Percentiles rank a stretch among this genome's conserved stretches.
These are phyloP conservation scores for Stenopsyche tienmushanensis DNA, from an alignment of 1,140 invertebrate species.

Conservation along the genomic window DNA sequence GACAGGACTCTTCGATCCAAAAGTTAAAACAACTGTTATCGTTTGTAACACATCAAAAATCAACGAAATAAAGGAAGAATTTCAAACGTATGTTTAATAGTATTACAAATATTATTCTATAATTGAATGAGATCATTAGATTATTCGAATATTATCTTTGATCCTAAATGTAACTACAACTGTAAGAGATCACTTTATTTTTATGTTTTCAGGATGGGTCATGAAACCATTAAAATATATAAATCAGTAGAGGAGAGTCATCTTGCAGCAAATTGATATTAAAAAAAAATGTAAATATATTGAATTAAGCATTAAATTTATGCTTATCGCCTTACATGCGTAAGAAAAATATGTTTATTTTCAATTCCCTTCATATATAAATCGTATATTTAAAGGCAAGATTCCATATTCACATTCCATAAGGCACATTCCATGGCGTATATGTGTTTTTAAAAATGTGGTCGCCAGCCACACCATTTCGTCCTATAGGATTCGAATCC, in stretches of 20 bases:
- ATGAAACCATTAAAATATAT: conserved; percentile 51
- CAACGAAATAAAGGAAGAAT: conserved; percentile 62
- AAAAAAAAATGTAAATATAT: too few relatives aligned
- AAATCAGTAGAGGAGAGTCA: conserved; percentile 58
- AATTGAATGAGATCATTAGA: neutral
- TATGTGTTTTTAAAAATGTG: too few relatives aligned
- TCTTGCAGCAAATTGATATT: too few relatives aligned
- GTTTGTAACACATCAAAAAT: conserved; percentile 79
- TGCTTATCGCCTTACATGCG: too few relatives aligned
- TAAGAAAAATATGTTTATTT: too few relatives aligned
- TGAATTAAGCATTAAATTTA: too few relatives aligned
- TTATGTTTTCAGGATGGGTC: conserved; percentile 51
- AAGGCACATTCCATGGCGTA: too few relatives aligned
- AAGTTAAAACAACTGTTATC: conserved; percentile 63
- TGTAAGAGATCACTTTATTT: conserved; percentile 13
- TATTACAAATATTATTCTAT: neutral
- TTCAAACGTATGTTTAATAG: conserved; percentile 64
- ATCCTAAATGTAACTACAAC: neutral
- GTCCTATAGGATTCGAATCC: too few relatives aligned
- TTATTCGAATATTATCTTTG: neutral
- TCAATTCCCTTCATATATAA: too few relatives aligned
- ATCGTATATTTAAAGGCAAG: too few relatives aligned
- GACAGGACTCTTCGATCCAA: conserved; percentile 63
- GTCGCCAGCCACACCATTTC: too few relatives aligned
- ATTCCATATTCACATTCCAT: too few relatives aligned